Evolutionary conservation across 35 echinoderm and acorn worm species (phyloP).

Genomic region (Lytechinus pictus): DNA sequence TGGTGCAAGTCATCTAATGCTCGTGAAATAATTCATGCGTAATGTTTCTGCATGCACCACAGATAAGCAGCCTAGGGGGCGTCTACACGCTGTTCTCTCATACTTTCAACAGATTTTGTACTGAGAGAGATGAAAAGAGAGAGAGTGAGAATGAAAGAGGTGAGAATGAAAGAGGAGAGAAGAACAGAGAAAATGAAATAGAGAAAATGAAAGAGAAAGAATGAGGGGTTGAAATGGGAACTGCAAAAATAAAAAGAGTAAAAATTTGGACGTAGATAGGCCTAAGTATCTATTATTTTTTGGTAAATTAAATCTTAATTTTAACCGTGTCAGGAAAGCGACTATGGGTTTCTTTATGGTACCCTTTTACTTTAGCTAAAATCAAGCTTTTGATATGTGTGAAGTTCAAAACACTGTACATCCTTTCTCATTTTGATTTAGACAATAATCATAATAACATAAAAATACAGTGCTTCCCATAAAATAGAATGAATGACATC

Average conservation of each 20-base stretch:
- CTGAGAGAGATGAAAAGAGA: not conserved
- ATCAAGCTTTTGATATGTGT: too few species aligned
- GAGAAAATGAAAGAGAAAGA: not conserved
- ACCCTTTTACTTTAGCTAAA: too few species aligned
- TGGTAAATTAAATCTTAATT: too few species aligned
- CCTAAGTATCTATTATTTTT: too few species aligned
- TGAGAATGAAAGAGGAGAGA: not conserved
- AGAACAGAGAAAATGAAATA: not conserved
- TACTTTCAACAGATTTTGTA: not conserved
- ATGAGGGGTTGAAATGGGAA: not conserved
- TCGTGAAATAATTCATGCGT: conserved; percentile 45
- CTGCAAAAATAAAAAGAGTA: not conserved
- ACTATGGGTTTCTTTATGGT: too few species aligned
- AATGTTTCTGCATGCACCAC: conserved; percentile 34
- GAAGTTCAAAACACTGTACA: too few species aligned
- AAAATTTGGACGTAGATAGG: too few species aligned
- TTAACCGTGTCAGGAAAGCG: too few species aligned
- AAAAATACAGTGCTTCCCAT: too few species aligned
- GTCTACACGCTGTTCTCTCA: not conserved
- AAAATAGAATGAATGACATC: too few species aligned
- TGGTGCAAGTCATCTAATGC: conserved; percentile 16
- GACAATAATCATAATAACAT: too few species aligned
- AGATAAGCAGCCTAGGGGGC: conserved; percentile 26
- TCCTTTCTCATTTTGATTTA: too few species aligned
- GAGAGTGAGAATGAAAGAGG: not conserved